Evolutionary conservation across 2,113 vertebrate genomes (phyloP).

Genomic region (Jacana jacana): DNA sequence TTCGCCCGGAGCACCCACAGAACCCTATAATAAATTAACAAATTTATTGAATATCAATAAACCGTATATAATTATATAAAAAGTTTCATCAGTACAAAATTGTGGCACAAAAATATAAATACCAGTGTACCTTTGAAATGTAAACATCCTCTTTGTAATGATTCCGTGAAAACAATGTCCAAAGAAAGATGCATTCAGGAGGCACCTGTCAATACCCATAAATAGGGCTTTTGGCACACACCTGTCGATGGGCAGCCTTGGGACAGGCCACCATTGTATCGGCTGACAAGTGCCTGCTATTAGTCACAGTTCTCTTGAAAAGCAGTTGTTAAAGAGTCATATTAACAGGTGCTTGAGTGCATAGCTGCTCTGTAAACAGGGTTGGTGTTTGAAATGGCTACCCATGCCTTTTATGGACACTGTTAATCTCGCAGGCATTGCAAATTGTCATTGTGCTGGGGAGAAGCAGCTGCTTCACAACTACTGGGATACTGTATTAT

Average conservation of each 20-base stretch:
- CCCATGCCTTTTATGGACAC: constrained; percentile 70
- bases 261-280: constrained; percentile 75
- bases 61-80: constrained; percentile 83
- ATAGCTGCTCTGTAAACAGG: constrained; percentile 77
- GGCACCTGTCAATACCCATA: constrained; percentile 78
- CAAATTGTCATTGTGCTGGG: constrained; percentile 73
- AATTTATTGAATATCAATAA: constrained; percentile 87
- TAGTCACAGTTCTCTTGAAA: constrained; percentile 75
- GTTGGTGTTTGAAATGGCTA: constrained; percentile 72
- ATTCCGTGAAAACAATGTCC: constrained; percentile 71
- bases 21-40: constrained; percentile 77
- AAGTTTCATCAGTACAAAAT: constrained; percentile 82
- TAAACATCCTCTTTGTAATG: constrained; percentile 82
- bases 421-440: constrained; percentile 72
- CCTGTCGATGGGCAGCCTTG: constrained; percentile 60
- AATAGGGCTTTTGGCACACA: constrained; percentile 76
- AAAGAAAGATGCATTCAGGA: constrained; percentile 74
- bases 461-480: constrained; percentile 72
- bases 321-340: constrained; percentile 79
- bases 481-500: constrained; percentile 71
- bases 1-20: background rate
- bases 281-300: constrained; percentile 77
- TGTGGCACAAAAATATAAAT: constrained; percentile 84
- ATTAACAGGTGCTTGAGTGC: constrained; percentile 80
- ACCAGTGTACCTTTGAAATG: constrained; percentile 89